A percentile compares a stretch with the other conserved stretches of the same genome.
phyloP scores from a whole-genome alignment of 1,140 invertebrate species.

The Neomicropteryx cornuta region DNA sequence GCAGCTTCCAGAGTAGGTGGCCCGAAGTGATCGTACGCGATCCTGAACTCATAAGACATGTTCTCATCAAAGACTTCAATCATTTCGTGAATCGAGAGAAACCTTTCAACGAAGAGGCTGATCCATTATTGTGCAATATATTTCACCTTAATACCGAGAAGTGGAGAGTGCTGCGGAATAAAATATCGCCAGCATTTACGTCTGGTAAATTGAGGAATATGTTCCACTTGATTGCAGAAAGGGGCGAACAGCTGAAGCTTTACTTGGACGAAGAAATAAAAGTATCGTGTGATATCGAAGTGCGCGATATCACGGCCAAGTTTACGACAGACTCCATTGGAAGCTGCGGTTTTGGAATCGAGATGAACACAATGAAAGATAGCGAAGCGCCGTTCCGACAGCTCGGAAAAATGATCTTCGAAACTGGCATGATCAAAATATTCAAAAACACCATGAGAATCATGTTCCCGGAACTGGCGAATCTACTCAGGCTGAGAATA shows the following conservation, averaged over 20 bases:
- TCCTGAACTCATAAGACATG: conserved; percentile 39
- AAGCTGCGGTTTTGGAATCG: conserved; percentile 37
- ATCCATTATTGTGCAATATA: conserved; percentile 20
- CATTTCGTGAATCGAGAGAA: too few relatives aligned
- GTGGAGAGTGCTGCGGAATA: conserved; percentile 40
- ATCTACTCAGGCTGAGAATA: conserved; percentile 3
- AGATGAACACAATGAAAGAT: conserved; percentile 33
- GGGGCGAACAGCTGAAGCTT: conserved; percentile 22
- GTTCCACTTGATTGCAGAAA: conserved; percentile 31
- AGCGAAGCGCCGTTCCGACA: conserved; percentile 33
- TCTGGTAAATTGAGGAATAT: conserved; percentile 44
- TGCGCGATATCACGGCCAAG: conserved; percentile 23
- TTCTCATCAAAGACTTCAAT: conserved; percentile 44
- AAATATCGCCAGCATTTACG: conserved; percentile 44
- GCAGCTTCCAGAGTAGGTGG: conserved; percentile 15
- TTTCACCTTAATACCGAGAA: conserved; percentile 20
- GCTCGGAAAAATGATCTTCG: conserved; percentile 23
- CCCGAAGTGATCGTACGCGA: conserved; percentile 42
- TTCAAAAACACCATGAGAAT: background rate
- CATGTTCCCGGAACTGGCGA: conserved; percentile 1
- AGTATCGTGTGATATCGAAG: conserved; percentile 11
- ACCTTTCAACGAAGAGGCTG: conserved; percentile 19
- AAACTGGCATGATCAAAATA: background rate
- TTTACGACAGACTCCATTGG: conserved; percentile 38
- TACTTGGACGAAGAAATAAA: conserved; percentile 11